Conservation (phyloP, 2,888 invertebrate genomes). For the Cheilosia impressa region DNA sequence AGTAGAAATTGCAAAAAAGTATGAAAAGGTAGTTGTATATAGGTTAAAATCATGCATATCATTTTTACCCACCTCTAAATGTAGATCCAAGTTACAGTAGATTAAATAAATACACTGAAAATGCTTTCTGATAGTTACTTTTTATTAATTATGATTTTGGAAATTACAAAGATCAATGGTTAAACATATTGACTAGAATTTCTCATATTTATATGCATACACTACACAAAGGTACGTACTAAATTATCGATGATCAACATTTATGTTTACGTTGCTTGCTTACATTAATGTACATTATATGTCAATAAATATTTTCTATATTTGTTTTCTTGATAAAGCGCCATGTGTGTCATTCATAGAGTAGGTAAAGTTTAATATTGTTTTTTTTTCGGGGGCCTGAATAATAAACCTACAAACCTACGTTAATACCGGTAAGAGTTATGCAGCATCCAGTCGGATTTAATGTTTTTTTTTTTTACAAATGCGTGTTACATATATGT, state of each 20-base stretch:
- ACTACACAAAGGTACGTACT: constrained; percentile 3
- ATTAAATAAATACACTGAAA: constrained; percentile 1
- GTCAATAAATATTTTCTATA: constrained; percentile 10
- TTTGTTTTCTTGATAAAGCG: constrained; percentile 2
- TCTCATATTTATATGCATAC: constrained; percentile 53
- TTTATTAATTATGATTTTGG: constrained; percentile 54
- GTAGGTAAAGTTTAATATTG: constrained; percentile 15
- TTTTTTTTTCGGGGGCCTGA: constrained; percentile 50
- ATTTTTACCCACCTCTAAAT: too few species aligned
- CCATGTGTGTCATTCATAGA: constrained; percentile 5
- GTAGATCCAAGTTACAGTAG: too few species aligned
- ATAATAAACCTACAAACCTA: constrained; percentile 68
- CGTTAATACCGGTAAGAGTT: constrained; percentile 25
- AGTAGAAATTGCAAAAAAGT: too few species aligned
- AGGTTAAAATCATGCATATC: too few species aligned
- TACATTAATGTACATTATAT: background rate
- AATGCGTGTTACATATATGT: constrained; percentile 13
- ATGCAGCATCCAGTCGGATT: constrained; percentile 5
- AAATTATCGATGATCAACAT: constrained; percentile 37
- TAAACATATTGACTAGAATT: constrained; percentile 56
- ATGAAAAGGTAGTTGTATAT: too few species aligned
- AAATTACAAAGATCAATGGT: constrained; percentile 62
- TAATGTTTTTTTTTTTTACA: constrained; percentile 15
- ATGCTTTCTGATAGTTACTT: constrained; percentile 56
- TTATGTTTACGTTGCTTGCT: constrained; percentile 31